Evolutionary conservation across 2,888 invertebrate genomes (phyloP).

Genomic region (Phortica magna): DNA sequence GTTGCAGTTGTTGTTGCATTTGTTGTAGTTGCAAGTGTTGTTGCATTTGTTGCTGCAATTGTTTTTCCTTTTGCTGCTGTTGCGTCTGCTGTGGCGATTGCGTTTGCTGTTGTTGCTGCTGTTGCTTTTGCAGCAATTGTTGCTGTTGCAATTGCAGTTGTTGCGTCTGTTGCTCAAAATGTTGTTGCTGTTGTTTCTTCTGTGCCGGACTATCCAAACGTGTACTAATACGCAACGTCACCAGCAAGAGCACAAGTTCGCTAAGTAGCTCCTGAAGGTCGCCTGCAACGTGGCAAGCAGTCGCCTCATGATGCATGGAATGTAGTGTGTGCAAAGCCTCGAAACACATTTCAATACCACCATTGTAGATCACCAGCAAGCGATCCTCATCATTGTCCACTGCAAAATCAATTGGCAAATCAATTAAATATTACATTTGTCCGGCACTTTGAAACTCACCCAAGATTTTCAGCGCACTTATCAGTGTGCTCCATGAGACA

Average conservation of each 20-base stretch:
- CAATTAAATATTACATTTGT: constrained; percentile 23
- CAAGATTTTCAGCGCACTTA: constrained; percentile 91
- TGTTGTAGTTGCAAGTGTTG: constrained; percentile 70
- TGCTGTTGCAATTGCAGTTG: constrained; percentile 53
- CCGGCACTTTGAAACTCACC: constrained; percentile 57
- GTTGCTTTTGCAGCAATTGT: constrained; percentile 51
- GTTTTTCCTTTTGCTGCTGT: constrained; percentile 70
- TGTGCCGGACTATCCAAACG: constrained; percentile 75
- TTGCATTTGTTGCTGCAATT: constrained; percentile 71
- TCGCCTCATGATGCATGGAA: constrained; percentile 96
- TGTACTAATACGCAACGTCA: constrained; percentile 84
- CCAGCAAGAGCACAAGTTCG: constrained; percentile 85
- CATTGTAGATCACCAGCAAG: constrained; percentile 92
- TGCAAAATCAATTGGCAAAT: constrained; percentile 43
- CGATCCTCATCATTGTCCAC: constrained; percentile 94
- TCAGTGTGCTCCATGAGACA: constrained; percentile 95
- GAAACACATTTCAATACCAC: constrained; percentile 85
- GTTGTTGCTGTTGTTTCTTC: constrained; percentile 73
- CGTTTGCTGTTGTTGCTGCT: constrained; percentile 62
- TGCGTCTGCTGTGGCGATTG: constrained; percentile 65
- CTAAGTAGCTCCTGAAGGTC: constrained; percentile 91
- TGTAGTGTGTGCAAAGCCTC: constrained; percentile 93
- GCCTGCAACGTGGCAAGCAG: constrained; percentile 90
- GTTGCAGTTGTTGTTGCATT: constrained; percentile 68
- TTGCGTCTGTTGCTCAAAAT: constrained; percentile 55